Conservation (phyloP, 2,797 vertebrate genomes). For the Loris lydekkerianus region DNA sequence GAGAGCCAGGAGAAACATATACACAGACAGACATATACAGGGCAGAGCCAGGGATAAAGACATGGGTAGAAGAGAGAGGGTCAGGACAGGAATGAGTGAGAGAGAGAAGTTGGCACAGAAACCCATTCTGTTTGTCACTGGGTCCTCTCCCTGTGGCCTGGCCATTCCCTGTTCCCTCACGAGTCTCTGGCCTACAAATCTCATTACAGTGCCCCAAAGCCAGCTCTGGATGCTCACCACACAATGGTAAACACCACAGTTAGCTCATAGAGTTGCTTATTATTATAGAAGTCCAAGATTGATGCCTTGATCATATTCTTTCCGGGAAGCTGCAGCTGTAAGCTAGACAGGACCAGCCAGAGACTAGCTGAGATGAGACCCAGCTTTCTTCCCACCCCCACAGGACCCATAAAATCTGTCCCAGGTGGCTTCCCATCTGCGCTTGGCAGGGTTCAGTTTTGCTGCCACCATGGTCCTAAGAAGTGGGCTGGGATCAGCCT, state of each 20-base stretch:
- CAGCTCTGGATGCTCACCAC: slow-evolving; percentile 89
- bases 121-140: not conserved
- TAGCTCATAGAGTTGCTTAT: slow-evolving; percentile 89
- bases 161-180: accelerated
- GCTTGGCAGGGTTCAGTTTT: not conserved
- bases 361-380: not conserved
- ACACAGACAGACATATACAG: not conserved
- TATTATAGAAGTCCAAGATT: slow-evolving; percentile 91
- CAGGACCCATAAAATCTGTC: accelerated
- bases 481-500: not conserved
- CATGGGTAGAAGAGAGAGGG: not conserved
- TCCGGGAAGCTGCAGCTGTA: slow-evolving; percentile 58
- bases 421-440: not conserved
- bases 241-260: slow-evolving; percentile 87
- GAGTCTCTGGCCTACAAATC: not conserved
- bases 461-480: not conserved
- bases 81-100: accelerated
- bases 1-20: not conserved
- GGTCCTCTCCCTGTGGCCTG: not conserved
- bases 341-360: not conserved
- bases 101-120: not conserved
- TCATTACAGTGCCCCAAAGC: accelerated
- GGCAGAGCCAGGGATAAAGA: not conserved
- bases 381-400: not conserved
- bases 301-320: slow-evolving; percentile 77